Percentiles rank a stretch among this genome's conserved stretches.
Evolutionary conservation across 2,797 vertebrate genomes (phyloP).

Genomic region (Artibeus jamaicensis): DNA sequence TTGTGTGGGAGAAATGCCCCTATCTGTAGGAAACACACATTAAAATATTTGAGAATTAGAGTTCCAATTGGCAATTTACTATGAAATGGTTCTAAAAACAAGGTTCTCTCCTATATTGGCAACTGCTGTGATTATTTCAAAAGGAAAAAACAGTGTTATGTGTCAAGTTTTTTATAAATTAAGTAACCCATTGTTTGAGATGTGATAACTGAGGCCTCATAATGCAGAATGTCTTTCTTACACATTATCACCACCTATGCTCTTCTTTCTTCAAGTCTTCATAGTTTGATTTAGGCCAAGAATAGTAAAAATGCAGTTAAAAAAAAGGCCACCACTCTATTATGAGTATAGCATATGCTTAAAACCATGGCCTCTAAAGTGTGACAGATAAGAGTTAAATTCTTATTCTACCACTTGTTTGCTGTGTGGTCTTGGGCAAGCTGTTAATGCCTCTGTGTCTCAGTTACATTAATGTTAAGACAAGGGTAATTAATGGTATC

Average conservation of each 20-base stretch:
- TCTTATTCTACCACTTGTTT: background rate
- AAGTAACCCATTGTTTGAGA: background rate
- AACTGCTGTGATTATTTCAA: conserved; percentile 6
- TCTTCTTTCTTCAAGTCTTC: background rate
- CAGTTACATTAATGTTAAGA: background rate
- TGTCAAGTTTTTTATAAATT: background rate
- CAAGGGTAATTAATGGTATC: background rate
- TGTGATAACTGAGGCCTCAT: background rate
- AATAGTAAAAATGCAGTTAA: background rate
- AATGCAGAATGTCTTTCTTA: background rate
- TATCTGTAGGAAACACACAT: background rate
- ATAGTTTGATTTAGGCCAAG: background rate
- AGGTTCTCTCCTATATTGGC: background rate
- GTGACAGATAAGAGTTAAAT: background rate
- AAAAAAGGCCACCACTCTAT: background rate
- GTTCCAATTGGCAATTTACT: background rate
- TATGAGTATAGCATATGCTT: background rate
- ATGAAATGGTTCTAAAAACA: background rate
- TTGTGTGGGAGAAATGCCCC: background rate
- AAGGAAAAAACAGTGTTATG: background rate
- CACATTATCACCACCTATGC: background rate
- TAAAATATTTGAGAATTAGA: background rate
- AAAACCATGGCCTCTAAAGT: background rate
- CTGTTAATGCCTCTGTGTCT: background rate
- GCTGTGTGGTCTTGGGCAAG: background rate